phyloP scores from a whole-genome alignment of 2,888 invertebrate genomes.

The Eupithecia tripunctaria region DNA sequence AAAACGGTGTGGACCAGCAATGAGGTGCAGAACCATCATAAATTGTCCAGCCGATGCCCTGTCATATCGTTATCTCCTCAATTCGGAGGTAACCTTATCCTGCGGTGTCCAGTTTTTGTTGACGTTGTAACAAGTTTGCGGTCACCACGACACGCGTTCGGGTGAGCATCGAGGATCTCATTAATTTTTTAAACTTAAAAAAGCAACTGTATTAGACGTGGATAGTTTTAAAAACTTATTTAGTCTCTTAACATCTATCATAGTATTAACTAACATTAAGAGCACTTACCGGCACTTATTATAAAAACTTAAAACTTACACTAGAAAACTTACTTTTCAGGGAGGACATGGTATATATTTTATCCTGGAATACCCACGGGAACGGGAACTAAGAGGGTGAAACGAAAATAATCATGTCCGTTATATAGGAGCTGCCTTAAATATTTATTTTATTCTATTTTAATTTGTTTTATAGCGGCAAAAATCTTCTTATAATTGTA shows the following conservation, averaged over 20 bases:
- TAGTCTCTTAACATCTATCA: neutral
- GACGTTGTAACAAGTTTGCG: slow-evolving; percentile 47
- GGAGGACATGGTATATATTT: no score
- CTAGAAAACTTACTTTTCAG: no score
- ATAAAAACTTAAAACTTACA: no score
- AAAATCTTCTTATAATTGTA: no score
- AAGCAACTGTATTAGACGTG: neutral
- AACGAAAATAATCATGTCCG: no score
- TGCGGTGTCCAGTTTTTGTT: slow-evolving; percentile 51
- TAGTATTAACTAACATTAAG: no score
- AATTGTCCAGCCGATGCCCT: neutral
- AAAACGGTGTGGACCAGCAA: neutral
- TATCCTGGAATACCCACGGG: no score
- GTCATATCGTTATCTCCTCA: slow-evolving; percentile 28
- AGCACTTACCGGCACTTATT: no score
- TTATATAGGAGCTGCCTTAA: no score
- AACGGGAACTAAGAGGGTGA: no score
- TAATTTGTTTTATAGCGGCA: no score
- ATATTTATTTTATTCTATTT: no score
- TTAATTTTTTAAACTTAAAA: slow-evolving; percentile 30
- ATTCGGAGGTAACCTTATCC: slow-evolving; percentile 47
- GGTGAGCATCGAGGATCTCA: slow-evolving; percentile 37
- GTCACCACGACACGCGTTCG: slow-evolving; percentile 55
- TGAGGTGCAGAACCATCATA: slow-evolving; percentile 21
- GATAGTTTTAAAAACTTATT: neutral